Percentiles rank a stretch among this genome's conserved stretches.
These are phyloP conservation scores for Apodemus sylvaticus DNA, from an alignment of 2,113 vertebrate species.

Conservation along the genomic window DNA sequence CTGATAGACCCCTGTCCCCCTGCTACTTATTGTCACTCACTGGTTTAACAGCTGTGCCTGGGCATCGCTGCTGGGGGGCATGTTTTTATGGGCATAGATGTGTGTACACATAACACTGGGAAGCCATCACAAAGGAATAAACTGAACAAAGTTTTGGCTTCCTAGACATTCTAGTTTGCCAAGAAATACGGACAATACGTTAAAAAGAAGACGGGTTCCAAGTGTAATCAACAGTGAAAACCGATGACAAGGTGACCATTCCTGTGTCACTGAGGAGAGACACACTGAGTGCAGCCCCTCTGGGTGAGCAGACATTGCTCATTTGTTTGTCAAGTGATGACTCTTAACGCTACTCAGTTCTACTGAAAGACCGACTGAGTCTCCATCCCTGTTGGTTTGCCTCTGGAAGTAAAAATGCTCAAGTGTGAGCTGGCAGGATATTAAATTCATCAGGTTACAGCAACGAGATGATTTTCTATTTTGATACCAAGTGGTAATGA, in stretches of 20 bases:
- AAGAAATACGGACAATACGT: not conserved
- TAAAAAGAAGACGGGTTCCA: not conserved
- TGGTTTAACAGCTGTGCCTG: not conserved
- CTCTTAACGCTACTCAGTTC: not conserved
- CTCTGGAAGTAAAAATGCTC: slow-evolving; percentile 45
- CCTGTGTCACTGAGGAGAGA: not conserved
- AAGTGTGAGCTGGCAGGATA: slow-evolving; percentile 20
- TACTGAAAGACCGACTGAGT: not conserved
- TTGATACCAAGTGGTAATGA: slow-evolving; percentile 28
- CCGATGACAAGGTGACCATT: not conserved
- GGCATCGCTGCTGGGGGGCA: not conserved
- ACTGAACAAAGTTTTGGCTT: not conserved
- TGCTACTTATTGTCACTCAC: not conserved
- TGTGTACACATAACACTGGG: too few relatives aligned
- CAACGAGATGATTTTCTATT: not conserved
- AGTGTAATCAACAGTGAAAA: not conserved
- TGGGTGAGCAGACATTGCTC: not conserved
- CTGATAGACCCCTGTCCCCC: not conserved
- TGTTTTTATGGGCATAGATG: not conserved
- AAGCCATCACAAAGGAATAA: not conserved
- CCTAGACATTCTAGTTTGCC: not conserved
- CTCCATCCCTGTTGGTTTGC: not conserved
- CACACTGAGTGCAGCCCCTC: not conserved
- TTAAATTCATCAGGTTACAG: slow-evolving; percentile 27
- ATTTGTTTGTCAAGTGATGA: not conserved